Evolutionary conservation across 2,113 vertebrate genomes (phyloP).

Genomic region (Catharus minimus): DNA sequence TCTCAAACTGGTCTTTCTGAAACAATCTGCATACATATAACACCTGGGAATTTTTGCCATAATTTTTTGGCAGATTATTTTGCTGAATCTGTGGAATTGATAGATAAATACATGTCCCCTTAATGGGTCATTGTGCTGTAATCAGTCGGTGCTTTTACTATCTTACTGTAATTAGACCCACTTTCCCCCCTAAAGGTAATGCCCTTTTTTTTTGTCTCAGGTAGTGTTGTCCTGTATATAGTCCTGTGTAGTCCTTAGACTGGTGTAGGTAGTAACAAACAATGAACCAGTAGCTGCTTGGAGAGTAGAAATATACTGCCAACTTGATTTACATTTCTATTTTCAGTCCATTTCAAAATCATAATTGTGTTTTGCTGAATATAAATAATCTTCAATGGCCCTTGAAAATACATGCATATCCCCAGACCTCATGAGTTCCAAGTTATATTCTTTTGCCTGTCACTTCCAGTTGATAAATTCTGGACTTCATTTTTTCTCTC

Average conservation of each 20-base stretch:
- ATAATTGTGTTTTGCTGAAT: constrained; percentile 3
- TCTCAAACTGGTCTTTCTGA: neutral
- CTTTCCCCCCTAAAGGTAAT: rapidly evolving
- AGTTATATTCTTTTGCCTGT: neutral
- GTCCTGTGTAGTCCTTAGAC: neutral
- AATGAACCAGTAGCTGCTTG: neutral
- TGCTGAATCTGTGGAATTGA: neutral
- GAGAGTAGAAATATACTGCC: neutral
- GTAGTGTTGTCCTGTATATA: neutral
- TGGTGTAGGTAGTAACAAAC: neutral
- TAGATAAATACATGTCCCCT: neutral
- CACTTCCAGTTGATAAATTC: constrained; percentile 4
- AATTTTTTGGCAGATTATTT: neutral
- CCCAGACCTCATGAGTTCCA: neutral
- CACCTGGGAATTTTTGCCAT: neutral
- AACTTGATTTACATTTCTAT: neutral
- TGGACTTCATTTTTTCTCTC: neutral
- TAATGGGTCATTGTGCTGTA: neutral
- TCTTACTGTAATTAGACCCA: neutral
- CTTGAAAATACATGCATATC: neutral
- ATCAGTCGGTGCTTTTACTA: neutral
- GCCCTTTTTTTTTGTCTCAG: neutral
- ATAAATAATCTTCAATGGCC: neutral
- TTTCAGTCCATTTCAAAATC: constrained; percentile 8
- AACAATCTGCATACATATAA: neutral